phyloP scores from a whole-genome alignment of 2,797 vertebrate species.

The Eutrigla gurnardus region DNA sequence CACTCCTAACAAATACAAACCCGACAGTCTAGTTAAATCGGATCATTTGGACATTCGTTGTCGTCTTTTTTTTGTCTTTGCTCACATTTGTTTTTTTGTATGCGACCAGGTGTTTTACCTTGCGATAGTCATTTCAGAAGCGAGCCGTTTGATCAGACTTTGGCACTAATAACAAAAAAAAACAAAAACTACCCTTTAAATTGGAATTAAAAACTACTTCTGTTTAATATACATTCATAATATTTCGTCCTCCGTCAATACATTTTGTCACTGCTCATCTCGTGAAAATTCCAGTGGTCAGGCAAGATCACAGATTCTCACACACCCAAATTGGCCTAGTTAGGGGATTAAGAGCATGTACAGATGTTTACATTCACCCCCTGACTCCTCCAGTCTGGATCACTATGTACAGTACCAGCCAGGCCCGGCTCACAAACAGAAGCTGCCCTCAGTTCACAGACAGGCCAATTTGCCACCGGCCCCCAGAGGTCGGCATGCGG shows the following conservation, averaged over 20 bases:
- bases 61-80: no score
- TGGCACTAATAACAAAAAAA: no score
- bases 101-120: no score
- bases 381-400: slow-evolving; percentile 50
- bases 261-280: slow-evolving; percentile 13
- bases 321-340: slow-evolving; percentile 31
- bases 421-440: slow-evolving; percentile 26
- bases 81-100: no score
- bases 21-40: no score
- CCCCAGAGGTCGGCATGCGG: slow-evolving; percentile 49
- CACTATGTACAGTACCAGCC: slow-evolving; percentile 19
- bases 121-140: no score
- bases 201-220: no score
- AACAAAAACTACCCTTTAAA: no score
- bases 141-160: no score
- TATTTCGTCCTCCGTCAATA: neutral
- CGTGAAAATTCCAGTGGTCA: slow-evolving; percentile 10
- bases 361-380: slow-evolving; percentile 54
- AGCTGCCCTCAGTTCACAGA: slow-evolving; percentile 60
- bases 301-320: slow-evolving; percentile 11
- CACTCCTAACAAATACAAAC: no score
- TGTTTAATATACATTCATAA: neutral
- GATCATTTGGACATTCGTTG: no score
- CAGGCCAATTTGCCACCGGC: slow-evolving; percentile 40
- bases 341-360: slow-evolving; percentile 52